phyloP scores from a whole-genome alignment of 2,797 vertebrate genomes.

The Oreochromis mossambicus region DNA sequence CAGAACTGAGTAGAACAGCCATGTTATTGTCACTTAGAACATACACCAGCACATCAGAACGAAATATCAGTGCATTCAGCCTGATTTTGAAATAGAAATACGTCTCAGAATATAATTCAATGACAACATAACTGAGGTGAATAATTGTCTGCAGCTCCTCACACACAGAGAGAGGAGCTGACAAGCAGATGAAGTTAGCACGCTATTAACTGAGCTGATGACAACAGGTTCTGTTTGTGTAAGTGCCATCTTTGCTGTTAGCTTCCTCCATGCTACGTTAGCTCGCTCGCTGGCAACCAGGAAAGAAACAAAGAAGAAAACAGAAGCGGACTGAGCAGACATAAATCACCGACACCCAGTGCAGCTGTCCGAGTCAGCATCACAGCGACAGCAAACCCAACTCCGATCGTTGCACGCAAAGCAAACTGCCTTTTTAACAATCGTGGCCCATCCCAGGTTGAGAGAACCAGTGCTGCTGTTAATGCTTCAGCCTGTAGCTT shows the following conservation, averaged over 20 bases:
- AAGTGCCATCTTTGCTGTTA: not conserved
- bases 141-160: fast-evolving
- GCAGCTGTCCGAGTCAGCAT: not conserved
- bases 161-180: not conserved
- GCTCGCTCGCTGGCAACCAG: not conserved
- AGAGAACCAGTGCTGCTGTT: not conserved
- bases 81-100: not conserved
- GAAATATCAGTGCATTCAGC: not conserved
- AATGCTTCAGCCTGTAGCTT: not conserved
- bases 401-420: fast-evolving
- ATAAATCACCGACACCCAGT: not conserved
- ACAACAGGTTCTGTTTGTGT: not conserved
- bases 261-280: not conserved
- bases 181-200: not conserved
- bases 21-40: not conserved
- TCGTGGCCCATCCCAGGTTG: not conserved
- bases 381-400: not conserved
- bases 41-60: not conserved
- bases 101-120: not conserved
- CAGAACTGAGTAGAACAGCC: not conserved
- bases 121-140: not conserved
- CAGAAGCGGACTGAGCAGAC: not conserved
- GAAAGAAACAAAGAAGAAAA: not conserved
- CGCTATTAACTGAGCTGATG: no score
- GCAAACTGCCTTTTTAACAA: not conserved